Evolutionary conservation across 2,797 vertebrate genomes (phyloP).

Genomic region (Eleutherodactylus coqui): DNA sequence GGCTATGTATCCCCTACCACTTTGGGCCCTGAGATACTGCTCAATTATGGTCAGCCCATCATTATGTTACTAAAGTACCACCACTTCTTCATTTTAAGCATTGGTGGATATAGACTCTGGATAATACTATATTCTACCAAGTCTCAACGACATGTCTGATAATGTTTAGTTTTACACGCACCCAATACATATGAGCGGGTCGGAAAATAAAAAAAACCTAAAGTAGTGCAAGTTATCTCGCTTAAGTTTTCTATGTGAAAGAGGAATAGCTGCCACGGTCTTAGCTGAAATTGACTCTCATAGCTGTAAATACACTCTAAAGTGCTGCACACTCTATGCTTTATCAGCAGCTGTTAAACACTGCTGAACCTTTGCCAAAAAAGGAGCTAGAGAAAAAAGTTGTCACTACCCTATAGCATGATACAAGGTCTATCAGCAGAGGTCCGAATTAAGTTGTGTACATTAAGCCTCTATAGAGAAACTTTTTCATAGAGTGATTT

Average conservation of each 20-base stretch:
- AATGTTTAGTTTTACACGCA: background rate
- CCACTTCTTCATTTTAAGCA: too few species aligned
- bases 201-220: background rate
- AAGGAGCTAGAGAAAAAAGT: slow-evolving; percentile 4
- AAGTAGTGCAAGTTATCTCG: background rate
- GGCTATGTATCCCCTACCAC: background rate
- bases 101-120: too few species aligned
- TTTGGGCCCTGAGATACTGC: background rate
- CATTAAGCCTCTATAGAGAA: background rate
- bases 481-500: background rate
- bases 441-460: background rate
- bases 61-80: background rate
- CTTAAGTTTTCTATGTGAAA: background rate
- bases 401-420: background rate
- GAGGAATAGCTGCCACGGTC: background rate
- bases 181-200: too few species aligned
- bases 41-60: background rate
- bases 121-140: background rate
- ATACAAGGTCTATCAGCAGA: background rate
- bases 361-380: slow-evolving; percentile 6
- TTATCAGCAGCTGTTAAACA: slow-evolving; percentile 25
- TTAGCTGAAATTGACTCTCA: background rate
- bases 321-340: background rate
- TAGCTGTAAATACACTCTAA: slow-evolving; percentile 9
- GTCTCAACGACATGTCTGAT: background rate